A percentile compares a stretch with the other conserved stretches of the same genome.
phyloP scores from a whole-genome alignment of 2,113 vertebrate species.

The Ptilorrhoa leucosticta region DNA sequence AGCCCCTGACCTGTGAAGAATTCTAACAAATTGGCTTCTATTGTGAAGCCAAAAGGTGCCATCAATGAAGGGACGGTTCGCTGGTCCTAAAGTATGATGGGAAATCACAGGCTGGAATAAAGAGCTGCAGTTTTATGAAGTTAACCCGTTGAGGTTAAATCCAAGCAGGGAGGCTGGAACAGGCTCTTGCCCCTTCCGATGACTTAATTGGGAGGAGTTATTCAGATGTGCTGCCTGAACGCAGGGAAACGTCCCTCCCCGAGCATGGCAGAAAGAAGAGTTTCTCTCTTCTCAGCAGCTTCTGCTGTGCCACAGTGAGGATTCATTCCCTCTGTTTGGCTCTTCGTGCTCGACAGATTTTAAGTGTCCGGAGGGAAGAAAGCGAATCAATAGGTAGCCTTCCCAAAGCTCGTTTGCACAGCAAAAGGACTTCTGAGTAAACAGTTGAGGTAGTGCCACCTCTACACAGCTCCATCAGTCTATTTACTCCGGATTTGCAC shows the following conservation, averaged over 20 bases:
- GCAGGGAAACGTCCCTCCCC: background rate
- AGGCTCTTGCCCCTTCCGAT: background rate
- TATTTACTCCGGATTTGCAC: background rate
- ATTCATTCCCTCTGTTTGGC: constrained; percentile 8
- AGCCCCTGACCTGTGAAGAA: constrained; percentile 99
- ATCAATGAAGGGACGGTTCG: constrained; percentile 96
- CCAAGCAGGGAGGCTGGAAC: constrained; percentile 15
- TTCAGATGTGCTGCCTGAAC: background rate
- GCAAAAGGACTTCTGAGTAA: constrained; percentile 53
- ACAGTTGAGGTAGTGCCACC: background rate
- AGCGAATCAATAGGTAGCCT: constrained; percentile 42
- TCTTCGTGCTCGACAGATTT: constrained; percentile 42
- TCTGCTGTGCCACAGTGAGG: background rate
- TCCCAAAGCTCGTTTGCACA: constrained; percentile 31
- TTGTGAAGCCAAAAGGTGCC: constrained; percentile 99
- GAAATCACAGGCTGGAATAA: constrained; percentile 88
- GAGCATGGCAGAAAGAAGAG: background rate
- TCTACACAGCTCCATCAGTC: background rate
- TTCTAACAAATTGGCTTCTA: constrained; percentile 99
- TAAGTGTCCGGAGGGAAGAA: constrained; percentile 44
- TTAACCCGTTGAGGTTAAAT: constrained; percentile 88
- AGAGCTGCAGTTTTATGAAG: constrained; percentile 92
- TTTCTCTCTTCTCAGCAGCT: background rate
- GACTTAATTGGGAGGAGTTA: background rate
- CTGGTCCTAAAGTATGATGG: constrained; percentile 97